Base-by-base conservation (phyloP, 2,888 invertebrate species). In the Trypoxylon attenuatum region DNA sequence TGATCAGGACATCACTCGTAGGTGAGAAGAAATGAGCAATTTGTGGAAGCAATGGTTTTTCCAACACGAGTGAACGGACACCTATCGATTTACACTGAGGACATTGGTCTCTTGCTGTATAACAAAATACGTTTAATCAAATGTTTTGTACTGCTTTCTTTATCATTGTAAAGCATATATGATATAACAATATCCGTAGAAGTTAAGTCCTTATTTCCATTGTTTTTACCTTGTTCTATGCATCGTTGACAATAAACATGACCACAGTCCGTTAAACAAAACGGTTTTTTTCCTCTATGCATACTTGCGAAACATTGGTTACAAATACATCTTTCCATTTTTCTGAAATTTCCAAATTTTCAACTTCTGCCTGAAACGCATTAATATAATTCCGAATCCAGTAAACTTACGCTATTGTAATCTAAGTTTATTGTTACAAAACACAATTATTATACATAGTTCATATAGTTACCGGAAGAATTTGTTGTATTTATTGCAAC, bases 161-260 rank as follows among this genome's bases (percentile, higher is more conserved):
- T n/a, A n/a, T 1, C 21, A 19, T 5, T 15, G 13, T 8, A 46
- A 8, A 43, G 13, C 10, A 13, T 2, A 13, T 25, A 33, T 45
- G 19, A 15, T 8, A 2, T n/a, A 55, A 47, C 3, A 42, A n/a
- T 22, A 45, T 51, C 15, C 6, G 18, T 51, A 8, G 10, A 39
- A 22, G 19, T 16, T 16, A 27, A 2, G 10, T 16, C 22, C 1
- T 5, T 0, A 18, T n/a, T 33, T 2, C 21, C 1, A 16, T 10
- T 16, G 16, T 15, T 6, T 5, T 25, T 62, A 69, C 76, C 71
- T 57, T 67, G 46, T 3, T 21, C 46, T 41, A 62, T 19, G 4
- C 77, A 77, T 6, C 6, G n/a, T 1, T 62, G 25, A 33, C 77
- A 77, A 19, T 38, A 76, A 23, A 77, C 49, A 0, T 77, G 77